These are phyloP conservation scores for Melipona beecheii DNA, from an alignment of 2,888 invertebrate genomes.

Conservation along the genomic window DNA sequence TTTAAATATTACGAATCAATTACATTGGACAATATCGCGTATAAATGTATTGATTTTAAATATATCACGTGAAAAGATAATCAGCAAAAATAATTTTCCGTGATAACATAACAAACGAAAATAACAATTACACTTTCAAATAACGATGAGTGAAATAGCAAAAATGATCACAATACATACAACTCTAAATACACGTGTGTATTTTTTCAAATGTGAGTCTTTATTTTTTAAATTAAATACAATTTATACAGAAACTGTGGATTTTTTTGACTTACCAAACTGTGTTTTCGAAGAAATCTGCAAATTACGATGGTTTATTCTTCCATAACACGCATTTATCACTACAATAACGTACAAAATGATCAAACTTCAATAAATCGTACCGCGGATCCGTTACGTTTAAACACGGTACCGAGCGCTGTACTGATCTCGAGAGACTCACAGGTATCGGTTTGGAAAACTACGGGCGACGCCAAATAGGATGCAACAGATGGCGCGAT, in stretches of 20 bases:
- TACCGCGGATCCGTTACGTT: constrained; percentile 13
- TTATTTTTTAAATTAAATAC: neutral
- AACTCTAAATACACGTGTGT: neutral
- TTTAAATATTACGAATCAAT: neutral
- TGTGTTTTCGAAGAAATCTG: neutral
- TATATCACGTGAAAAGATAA: neutral
- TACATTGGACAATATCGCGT: neutral
- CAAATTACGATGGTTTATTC: neutral
- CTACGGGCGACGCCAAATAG: constrained; percentile 20
- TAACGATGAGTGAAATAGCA: neutral
- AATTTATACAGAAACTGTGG: neutral
- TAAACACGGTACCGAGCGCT: constrained; percentile 26
- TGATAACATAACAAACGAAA: neutral
- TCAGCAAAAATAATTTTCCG: neutral
- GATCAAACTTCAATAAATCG: neutral
- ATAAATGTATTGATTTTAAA: neutral
- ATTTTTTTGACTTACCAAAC: constrained; percentile 19
- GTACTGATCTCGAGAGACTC: neutral
- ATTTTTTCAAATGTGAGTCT: neutral
- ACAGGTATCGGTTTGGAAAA: constrained; percentile 54
- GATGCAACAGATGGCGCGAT: constrained; percentile 51
- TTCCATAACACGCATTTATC: neutral
- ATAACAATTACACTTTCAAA: neutral
- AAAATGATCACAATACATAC: neutral
- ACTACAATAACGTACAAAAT: neutral